Evolutionary conservation across 2,888 invertebrate genomes (phyloP), one percentile per base, ranked within the genome.

Genomic region (Xestoiulus laeticollis): DNA sequence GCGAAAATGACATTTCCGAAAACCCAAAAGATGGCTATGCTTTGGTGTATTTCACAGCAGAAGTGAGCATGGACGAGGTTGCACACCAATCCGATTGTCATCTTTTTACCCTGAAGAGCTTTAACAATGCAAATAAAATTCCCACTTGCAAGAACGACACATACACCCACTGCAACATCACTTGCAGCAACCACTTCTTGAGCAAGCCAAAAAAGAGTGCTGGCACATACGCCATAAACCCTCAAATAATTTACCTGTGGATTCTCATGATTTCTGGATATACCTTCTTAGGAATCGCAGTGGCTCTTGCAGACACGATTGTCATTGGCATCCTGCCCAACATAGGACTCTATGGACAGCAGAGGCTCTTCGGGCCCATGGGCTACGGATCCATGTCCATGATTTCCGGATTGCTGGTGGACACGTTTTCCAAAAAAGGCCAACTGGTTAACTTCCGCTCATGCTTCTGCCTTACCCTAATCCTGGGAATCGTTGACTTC

Each of bases 351-450:
- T 98, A 96, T 92, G 98, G 98, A 0, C 94, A 95, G 90, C 98
- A 98, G 91, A 94, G 97, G 84, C 93, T 97, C 89, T 98, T 96
- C 95, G 98, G 98, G 0, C 95, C 97, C 0, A 93, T 98, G 1
- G 98, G 97, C 0, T 97, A 96, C 95, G 97, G 97, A 22, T 92
- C 95, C 86, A 94, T 96, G 90, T 95, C 96, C 0, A 93, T 96
- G 33, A 91, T 96, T 30, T 94, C 96, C 1, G 97, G 97, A 0
- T 93, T 94, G n/a, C 92, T 97, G 1, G 95, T 97, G 22, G 97
- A 97, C 91, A 90, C 93, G 33, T 94, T 95, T 90, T 96, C 96
- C 88, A 92, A 93, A n/a, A 94, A 94, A 5, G 91, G 93, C 85
- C 91, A 93, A 0, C 92, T 93, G 87, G 96, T 96, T 91, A 94